A percentile compares a stretch with the other conserved stretches of the same genome.
Conservation (phyloP, 1,140 invertebrate species). For the Temnothorax longispinosus region DNA sequence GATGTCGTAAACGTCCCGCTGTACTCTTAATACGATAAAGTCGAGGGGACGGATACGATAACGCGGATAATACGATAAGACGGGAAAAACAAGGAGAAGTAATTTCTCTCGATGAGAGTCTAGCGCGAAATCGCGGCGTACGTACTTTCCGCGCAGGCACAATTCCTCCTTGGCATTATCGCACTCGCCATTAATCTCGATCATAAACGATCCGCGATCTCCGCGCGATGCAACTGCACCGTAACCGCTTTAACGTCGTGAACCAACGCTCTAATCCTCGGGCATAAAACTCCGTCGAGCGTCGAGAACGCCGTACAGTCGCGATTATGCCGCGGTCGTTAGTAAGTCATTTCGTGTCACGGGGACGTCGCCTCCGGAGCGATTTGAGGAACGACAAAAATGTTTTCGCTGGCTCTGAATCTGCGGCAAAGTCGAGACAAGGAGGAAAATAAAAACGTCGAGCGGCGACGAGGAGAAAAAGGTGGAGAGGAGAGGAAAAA, state of each 20-base stretch:
- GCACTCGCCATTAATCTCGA: conserved; percentile 71
- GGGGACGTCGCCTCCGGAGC: conserved; percentile 54
- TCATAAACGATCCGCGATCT: conserved; percentile 69
- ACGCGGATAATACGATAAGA: background rate
- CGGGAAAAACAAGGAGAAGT: conserved; percentile 20
- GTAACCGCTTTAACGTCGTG: conserved; percentile 66
- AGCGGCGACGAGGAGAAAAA: background rate
- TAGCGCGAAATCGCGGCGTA: conserved; percentile 35
- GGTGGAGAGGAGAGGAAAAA: background rate
- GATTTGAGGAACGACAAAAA: conserved; percentile 54
- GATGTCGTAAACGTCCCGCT: conserved; percentile 20
- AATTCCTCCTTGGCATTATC: conserved; percentile 70
- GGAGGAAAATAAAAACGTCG: conserved; percentile 30
- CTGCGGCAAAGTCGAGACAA: conserved; percentile 3
- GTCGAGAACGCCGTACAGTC: conserved; percentile 21
- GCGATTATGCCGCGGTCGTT: conserved; percentile 71
- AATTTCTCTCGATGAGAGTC: conserved; percentile 31
- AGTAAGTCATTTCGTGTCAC: conserved; percentile 69
- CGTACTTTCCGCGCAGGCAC: conserved; percentile 54
- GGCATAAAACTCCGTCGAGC: conserved; percentile 61
- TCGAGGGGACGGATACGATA: background rate
- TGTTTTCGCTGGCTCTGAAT: conserved; percentile 28
- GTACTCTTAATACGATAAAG: conserved; percentile 47
- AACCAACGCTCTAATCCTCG: conserved; percentile 57
- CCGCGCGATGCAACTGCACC: conserved; percentile 55